Conservation (phyloP, 1,140 invertebrate genomes). For the Tetramorium simillimum region DNA sequence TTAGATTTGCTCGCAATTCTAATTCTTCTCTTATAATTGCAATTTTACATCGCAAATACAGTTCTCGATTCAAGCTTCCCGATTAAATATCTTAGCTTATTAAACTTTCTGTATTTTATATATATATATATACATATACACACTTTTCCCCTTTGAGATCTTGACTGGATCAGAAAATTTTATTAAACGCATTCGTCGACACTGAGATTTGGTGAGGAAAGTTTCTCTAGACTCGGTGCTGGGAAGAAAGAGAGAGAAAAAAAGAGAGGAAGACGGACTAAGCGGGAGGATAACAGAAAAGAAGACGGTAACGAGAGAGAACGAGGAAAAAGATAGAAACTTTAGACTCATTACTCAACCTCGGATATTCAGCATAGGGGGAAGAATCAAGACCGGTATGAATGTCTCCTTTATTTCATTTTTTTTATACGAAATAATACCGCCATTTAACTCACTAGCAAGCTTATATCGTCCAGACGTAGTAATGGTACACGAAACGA, state of each 20-base stretch:
- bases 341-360: constrained; percentile 73
- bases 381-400: constrained; percentile 67
- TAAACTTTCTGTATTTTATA: neutral
- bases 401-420: constrained; percentile 77
- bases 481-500: constrained; percentile 70
- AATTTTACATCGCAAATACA: constrained; percentile 4
- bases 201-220: constrained; percentile 56
- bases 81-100: constrained; percentile 22
- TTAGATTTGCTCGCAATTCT: neutral
- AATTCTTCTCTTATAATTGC: constrained; percentile 4
- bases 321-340: constrained; percentile 56
- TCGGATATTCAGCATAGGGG: constrained; percentile 33
- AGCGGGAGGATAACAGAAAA: neutral
- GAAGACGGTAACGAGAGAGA: constrained; percentile 11
- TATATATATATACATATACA: neutral
- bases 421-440: constrained; percentile 67
- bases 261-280: neutral
- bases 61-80: neutral
- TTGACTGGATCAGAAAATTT: constrained; percentile 51
- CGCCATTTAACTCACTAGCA: constrained; percentile 66
- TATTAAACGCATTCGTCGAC: constrained; percentile 65
- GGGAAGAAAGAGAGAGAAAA: constrained; percentile 23
- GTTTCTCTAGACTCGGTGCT: constrained; percentile 42
- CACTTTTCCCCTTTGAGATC: neutral
- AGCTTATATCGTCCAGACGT: constrained; percentile 68